Percentiles rank a stretch among this genome's conserved stretches.
These are phyloP conservation scores for Dolomedes plantarius DNA, from an alignment of 2,888 invertebrate genomes.

Conservation along the genomic window DNA sequence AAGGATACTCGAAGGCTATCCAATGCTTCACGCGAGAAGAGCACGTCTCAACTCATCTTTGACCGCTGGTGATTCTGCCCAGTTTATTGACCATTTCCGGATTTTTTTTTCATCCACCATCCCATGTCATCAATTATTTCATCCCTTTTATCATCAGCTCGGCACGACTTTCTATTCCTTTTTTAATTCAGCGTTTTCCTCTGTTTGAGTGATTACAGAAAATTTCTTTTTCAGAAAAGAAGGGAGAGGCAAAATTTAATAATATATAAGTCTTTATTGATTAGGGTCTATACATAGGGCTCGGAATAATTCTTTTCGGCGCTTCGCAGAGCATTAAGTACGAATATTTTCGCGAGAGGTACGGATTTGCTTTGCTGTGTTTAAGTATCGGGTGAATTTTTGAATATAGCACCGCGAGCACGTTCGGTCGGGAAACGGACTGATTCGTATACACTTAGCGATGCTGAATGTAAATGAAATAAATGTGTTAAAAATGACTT, in stretches of 20 bases:
- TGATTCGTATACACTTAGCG: too few species aligned
- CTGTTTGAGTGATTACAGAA: background rate
- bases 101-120: background rate
- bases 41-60: background rate
- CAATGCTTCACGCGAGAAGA: background rate
- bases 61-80: background rate
- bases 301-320: too few species aligned
- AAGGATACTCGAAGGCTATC: background rate
- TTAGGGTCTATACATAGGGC: background rate
- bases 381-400: too few species aligned
- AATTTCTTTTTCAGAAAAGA: background rate
- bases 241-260: background rate
- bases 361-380: too few species aligned
- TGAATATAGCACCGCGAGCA: too few species aligned
- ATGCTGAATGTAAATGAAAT: too few species aligned
- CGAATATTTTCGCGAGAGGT: too few species aligned
- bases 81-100: slow-evolving; percentile 9
- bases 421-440: too few species aligned
- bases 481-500: too few species aligned
- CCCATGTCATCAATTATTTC: background rate
- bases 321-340: too few species aligned
- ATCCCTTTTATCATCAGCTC: background rate
- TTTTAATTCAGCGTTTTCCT: background rate
- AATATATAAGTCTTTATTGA: background rate
- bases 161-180: background rate